Percentiles rank a stretch among this genome's conserved stretches.
phyloP scores from a whole-genome alignment of 2,888 invertebrate genomes.

The Diploptera punctata region DNA sequence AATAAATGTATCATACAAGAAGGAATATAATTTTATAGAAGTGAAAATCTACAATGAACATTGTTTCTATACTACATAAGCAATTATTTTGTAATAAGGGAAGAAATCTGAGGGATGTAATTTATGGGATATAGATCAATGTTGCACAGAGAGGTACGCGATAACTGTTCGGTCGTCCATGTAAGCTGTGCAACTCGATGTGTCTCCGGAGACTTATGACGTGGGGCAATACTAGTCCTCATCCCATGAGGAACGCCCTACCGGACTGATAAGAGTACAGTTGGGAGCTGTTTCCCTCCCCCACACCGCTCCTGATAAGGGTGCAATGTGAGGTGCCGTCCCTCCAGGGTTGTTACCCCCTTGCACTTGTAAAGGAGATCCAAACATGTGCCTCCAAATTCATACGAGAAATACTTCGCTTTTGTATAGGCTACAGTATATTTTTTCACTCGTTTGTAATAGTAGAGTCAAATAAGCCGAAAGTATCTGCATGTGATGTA shows the following conservation, averaged over 20 bases:
- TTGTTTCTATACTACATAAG: too few relatives aligned
- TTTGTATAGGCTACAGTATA: too few relatives aligned
- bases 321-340: slow-evolving; percentile 21
- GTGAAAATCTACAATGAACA: too few relatives aligned
- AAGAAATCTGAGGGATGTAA: too few relatives aligned
- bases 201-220: slow-evolving; percentile 29
- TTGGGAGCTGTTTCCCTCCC: slow-evolving; percentile 27
- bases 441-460: too few relatives aligned
- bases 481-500: too few relatives aligned
- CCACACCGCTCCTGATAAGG: slow-evolving; percentile 9
- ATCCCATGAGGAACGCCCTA: slow-evolving; percentile 8
- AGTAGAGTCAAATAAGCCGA: too few relatives aligned
- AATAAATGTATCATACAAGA: too few relatives aligned
- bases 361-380: slow-evolving; percentile 1
- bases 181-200: slow-evolving; percentile 17
- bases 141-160: background rate
- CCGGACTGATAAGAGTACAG: slow-evolving; percentile 23
- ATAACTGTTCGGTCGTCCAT: slow-evolving; percentile 24
- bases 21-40: too few relatives aligned
- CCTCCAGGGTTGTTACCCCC: slow-evolving; percentile 4
- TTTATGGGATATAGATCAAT: too few relatives aligned
- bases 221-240: slow-evolving; percentile 15
- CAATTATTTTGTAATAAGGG: too few relatives aligned
- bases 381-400: background rate
- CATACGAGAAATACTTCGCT: too few relatives aligned